A percentile compares a stretch with the other conserved stretches of the same genome.
Conservation (phyloP, 2,888 invertebrate genomes). For the Drosophila paracracens region DNA sequence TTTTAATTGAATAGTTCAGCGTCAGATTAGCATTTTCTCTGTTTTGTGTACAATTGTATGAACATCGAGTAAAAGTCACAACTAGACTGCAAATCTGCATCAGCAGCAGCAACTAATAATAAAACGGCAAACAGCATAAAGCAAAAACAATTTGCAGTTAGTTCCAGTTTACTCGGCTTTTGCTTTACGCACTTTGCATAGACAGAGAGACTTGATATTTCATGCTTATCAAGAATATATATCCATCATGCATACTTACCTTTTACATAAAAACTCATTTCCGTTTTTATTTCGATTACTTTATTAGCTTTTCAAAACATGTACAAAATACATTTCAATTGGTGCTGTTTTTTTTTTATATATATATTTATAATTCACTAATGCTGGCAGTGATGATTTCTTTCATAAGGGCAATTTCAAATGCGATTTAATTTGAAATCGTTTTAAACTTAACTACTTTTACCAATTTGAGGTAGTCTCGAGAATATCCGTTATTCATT, state of each 20-base stretch:
- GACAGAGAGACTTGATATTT: not conserved
- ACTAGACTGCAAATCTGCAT: not conserved
- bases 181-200: not conserved
- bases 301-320: constrained; percentile 38
- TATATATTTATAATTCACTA: constrained; percentile 33
- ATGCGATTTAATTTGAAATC: constrained; percentile 50
- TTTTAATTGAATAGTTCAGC: not conserved
- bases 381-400: constrained; percentile 72
- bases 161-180: not conserved
- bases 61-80: not conserved
- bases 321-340: constrained; percentile 42
- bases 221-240: not conserved
- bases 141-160: not conserved
- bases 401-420: constrained; percentile 50
- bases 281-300: constrained; percentile 16
- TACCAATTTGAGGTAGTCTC: constrained; percentile 65
- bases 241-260: not conserved
- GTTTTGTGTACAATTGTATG: not conserved
- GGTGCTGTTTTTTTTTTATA: constrained; percentile 34
- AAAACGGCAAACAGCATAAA: not conserved
- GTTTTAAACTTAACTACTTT: constrained; percentile 42
- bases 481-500: constrained; percentile 36
- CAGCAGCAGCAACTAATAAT: not conserved
- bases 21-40: not conserved
- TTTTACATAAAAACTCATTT: not conserved